These are phyloP conservation scores for Poeciliopsis paucimaculata DNA, from an alignment of 2,797 vertebrate species.

Conservation along the genomic window DNA sequence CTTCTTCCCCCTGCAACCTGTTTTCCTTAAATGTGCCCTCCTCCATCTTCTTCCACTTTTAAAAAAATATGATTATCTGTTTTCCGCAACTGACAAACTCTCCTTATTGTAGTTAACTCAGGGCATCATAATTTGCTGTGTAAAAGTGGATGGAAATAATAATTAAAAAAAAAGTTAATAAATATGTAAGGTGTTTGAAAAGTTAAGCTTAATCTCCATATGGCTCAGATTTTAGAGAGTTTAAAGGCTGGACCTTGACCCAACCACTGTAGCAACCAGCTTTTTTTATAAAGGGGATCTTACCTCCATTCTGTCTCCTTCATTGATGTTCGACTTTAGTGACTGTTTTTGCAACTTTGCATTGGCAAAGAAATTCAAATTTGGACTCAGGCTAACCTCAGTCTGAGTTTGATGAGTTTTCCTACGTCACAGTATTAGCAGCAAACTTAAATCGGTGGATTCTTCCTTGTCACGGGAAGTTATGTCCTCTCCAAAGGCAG, in stretches of 20 bases:
- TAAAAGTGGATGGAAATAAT: background rate
- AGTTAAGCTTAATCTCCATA: background rate
- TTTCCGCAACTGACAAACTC: slow-evolving; percentile 22
- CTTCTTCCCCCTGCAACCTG: slow-evolving; percentile 31
- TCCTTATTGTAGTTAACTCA: background rate
- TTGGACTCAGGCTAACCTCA: background rate
- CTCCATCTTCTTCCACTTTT: slow-evolving; percentile 41
- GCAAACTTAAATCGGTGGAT: too few species aligned
- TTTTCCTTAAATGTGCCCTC: slow-evolving; percentile 38
- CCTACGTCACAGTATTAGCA: too few species aligned
- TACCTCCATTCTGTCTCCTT: background rate
- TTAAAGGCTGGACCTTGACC: background rate
- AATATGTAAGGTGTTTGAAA: background rate
- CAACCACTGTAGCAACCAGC: background rate
- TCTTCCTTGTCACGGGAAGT: too few species aligned
- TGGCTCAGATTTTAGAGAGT: background rate
- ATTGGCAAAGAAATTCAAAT: background rate
- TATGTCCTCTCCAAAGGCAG: too few species aligned
- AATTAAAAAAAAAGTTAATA: background rate
- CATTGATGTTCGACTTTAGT: background rate
- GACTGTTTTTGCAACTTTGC: background rate
- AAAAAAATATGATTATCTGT: slow-evolving; percentile 7
- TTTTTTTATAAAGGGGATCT: background rate
- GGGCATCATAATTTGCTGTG: background rate
- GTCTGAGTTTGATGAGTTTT: background rate